A percentile compares a stretch with the other conserved stretches of the same genome.
Conservation (phyloP, 2,888 invertebrate species). For the Hirtodrosophila duncani region DNA sequence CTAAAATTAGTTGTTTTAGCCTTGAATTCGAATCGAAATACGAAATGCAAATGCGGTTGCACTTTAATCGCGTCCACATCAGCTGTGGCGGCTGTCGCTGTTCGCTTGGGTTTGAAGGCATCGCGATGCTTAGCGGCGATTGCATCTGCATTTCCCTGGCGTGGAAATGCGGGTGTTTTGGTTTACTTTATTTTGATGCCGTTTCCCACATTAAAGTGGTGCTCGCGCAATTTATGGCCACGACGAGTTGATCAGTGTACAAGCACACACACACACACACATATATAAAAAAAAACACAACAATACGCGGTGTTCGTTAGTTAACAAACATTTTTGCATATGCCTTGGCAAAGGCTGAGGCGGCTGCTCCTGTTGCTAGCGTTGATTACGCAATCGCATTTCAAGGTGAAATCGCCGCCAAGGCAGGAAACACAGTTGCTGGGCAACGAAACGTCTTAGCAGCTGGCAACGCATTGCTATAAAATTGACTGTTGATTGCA, state of each 20-base stretch:
- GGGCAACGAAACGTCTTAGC: conserved; percentile 7
- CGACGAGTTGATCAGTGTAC: conserved; percentile 36
- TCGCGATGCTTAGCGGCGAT: conserved; percentile 7
- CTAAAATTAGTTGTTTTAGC: conserved; percentile 15
- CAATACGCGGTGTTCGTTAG: conserved; percentile 47
- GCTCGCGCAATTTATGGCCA: conserved; percentile 26
- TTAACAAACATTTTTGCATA: conserved; percentile 45
- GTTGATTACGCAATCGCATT: conserved; percentile 46
- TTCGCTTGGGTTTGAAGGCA: conserved; percentile 11
- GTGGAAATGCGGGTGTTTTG: conserved; percentile 12
- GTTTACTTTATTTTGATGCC: conserved; percentile 11
- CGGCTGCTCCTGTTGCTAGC: conserved; percentile 11
- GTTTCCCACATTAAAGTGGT: conserved; percentile 21
- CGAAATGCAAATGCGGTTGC: conserved; percentile 43
- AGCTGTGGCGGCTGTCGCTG: conserved; percentile 14
- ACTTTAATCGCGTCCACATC: conserved; percentile 34
- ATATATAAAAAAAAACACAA: conserved; percentile 16
- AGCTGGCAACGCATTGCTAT: conserved; percentile 9
- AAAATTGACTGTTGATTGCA: conserved; percentile 40
- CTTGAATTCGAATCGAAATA: conserved; percentile 32
- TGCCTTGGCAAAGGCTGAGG: conserved; percentile 14
- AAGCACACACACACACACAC: not conserved
- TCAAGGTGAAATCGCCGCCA: conserved; percentile 60
- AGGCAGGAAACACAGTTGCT: conserved; percentile 30
- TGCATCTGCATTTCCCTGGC: conserved; percentile 10